phyloP scores from a whole-genome alignment of 2,113 vertebrate species.

The Taxidea taxus region DNA sequence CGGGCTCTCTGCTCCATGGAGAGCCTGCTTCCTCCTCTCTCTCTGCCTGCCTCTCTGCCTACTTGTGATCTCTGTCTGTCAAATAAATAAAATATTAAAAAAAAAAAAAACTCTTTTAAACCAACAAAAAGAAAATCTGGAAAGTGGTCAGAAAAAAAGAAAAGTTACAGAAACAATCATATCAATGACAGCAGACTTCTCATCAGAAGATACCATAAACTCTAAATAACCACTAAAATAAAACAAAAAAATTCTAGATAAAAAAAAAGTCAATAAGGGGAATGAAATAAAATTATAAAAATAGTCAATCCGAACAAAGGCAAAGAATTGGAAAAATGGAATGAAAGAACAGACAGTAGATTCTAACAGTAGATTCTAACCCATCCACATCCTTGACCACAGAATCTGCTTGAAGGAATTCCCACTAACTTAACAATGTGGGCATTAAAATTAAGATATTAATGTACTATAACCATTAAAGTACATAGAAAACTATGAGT shows the following conservation, averaged over 20 bases:
- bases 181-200: background rate
- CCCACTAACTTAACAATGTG: background rate
- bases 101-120: background rate
- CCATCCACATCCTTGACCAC: background rate
- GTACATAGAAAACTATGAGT: background rate
- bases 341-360: background rate
- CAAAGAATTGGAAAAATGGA: background rate
- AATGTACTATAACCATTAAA: background rate
- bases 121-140: background rate
- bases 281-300: background rate
- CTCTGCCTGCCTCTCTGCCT: too few species aligned
- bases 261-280: background rate
- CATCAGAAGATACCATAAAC: background rate
- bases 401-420: background rate
- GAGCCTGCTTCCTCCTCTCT: too few species aligned
- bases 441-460: background rate
- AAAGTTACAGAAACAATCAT: background rate
- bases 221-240: background rate
- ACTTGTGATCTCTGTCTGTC: too few species aligned
- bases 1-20: too few species aligned
- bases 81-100: too few species aligned
- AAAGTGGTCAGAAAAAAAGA: constrained; percentile 3
- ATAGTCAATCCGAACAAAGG: background rate
- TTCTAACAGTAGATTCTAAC: background rate
- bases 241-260: background rate